These are phyloP conservation scores for Manacus vitellinus DNA, from an alignment of 2,113 vertebrate species.

Conservation along the genomic window DNA sequence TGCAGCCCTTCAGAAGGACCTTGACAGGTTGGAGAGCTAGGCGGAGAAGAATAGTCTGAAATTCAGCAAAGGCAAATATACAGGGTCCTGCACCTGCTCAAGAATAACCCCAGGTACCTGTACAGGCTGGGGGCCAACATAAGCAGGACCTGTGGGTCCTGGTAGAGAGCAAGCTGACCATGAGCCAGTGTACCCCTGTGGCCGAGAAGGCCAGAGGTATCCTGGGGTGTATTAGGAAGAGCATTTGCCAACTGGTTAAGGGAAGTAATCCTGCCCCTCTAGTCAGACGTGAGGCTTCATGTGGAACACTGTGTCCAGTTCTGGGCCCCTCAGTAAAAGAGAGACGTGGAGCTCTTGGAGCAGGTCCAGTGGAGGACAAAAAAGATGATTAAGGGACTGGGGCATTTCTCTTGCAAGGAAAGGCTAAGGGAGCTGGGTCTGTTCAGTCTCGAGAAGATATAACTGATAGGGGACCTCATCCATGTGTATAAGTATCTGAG, in stretches of 20 bases:
- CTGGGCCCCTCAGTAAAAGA: neutral
- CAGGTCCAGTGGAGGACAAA: neutral
- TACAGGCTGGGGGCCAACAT: neutral
- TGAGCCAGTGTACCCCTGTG: neutral
- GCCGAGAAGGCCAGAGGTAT: neutral
- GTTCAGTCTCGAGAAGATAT: neutral
- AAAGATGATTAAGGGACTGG: neutral
- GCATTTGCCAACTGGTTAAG: neutral
- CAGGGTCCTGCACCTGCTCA: neutral
- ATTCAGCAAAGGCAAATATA: neutral
- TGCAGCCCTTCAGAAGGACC: neutral
- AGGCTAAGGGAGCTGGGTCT: neutral
- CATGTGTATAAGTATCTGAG: accelerated
- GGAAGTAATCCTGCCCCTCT: neutral
- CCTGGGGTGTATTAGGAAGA: neutral
- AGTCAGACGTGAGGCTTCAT: neutral
- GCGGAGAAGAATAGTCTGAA: neutral
- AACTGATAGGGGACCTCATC: neutral
- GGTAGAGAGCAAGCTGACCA: neutral
- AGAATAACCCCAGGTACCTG: neutral
- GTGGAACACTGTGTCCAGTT: neutral
- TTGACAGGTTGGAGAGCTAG: neutral
- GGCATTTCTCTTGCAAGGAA: neutral
- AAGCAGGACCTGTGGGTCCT: neutral
- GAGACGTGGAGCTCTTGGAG: neutral